Evolutionary conservation across 2,888 invertebrate genomes (phyloP), one percentile per base, ranked within the genome.

Genomic region (Phorcus lineatus): DNA sequence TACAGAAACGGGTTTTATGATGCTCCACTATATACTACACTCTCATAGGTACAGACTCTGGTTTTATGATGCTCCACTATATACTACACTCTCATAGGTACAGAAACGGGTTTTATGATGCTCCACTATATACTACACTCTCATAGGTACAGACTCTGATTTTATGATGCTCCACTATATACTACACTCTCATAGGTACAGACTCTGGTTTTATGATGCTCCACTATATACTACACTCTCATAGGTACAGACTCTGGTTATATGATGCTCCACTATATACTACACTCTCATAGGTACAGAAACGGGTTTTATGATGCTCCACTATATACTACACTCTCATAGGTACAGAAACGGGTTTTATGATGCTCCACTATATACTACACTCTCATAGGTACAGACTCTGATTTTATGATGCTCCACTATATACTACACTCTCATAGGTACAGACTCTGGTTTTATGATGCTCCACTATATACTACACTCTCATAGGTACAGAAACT

Each of bases 121-220:
- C 53, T 75, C 78, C 24, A 74, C 62, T 19, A 66, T 81, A 22
- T 78, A 54, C 67, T 81, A 81, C 78, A 76, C 24, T 17, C 62
- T 81, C 19, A 74, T 79, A 36, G 79, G 79, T 81, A 62, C 53
- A n/a, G n/a, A n/a, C n/a, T n/a, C n/a, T n/a, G n/a, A n/a, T n/a
- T n/a, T n/a, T n/a, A n/a, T n/a, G n/a, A n/a, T 74, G 78, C 53
- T 75, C 78, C 24, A 74, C 62, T 19, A 66, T 81, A 22, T 78
- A 54, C 67, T 81, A 81, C 78, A 76, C 24, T 17, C 62, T 81
- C 19, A 74, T 79, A 36, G 79, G 79, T 81, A 62, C 53, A n/a
- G n/a, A n/a, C n/a, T n/a, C n/a, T n/a, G n/a, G n/a, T n/a, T n/a
- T n/a, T n/a, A n/a, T n/a, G n/a, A n/a, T 74, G 78, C 53, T 75